Conservation (phyloP, 2,113 vertebrate genomes). For the Cephalopterus ornatus region DNA sequence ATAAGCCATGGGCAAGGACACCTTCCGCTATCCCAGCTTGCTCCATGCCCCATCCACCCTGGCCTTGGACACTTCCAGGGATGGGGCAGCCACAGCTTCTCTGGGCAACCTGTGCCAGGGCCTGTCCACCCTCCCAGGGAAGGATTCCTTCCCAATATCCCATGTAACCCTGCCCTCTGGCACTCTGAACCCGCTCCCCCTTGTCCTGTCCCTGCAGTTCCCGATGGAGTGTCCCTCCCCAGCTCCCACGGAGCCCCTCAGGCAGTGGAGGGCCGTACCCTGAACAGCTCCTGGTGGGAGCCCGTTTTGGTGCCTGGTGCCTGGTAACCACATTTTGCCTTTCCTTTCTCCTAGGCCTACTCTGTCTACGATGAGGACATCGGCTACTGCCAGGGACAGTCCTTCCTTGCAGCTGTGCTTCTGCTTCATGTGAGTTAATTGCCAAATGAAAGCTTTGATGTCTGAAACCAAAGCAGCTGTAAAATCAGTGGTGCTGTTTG, state of each 20-base stretch:
- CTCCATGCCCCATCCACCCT: accelerated
- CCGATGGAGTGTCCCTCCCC: accelerated
- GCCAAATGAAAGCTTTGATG: not conserved
- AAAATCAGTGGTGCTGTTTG: not conserved
- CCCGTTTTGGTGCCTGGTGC: not conserved
- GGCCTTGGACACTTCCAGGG: not conserved
- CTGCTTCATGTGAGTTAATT: constrained; percentile 91
- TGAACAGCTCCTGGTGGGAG: not conserved
- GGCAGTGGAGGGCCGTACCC: not conserved
- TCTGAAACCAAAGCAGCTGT: not conserved
- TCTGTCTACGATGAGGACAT: constrained; percentile 98
- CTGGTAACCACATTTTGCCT: not conserved
- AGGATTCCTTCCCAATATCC: accelerated
- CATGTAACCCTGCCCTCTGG: not conserved
- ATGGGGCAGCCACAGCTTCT: not conserved
- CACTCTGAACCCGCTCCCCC: not conserved
- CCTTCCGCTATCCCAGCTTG: accelerated
- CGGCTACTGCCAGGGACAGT: constrained; percentile 98
- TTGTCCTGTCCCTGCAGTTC: not conserved
- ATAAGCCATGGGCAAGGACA: not conserved
- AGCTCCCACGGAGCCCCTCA: not conserved
- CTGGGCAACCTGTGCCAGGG: not conserved
- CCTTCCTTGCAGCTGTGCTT: constrained; percentile 94
- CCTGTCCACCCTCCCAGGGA: accelerated
- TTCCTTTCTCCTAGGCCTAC: constrained; percentile 82